phyloP scores from a whole-genome alignment of 2,797 vertebrate species.

The Telmatherina bonti region DNA sequence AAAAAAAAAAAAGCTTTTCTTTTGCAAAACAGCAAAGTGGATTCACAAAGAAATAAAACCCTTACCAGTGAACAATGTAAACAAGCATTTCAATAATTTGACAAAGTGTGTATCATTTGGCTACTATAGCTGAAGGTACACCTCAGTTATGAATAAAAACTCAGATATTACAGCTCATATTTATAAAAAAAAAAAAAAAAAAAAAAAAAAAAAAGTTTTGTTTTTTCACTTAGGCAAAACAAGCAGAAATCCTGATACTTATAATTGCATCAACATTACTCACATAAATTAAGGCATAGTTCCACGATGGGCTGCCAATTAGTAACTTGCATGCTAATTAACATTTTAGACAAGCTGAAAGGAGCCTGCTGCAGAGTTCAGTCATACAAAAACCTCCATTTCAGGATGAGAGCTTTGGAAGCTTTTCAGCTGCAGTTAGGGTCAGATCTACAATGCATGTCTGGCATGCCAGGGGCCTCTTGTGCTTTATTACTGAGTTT shows the following conservation, averaged over 20 bases:
- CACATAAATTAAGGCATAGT: neutral
- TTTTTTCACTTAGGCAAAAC: neutral
- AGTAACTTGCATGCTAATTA: conserved; percentile 28
- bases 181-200: neutral
- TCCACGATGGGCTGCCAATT: conserved; percentile 28
- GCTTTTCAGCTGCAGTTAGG: conserved; percentile 11
- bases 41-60: neutral
- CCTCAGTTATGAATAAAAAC: neutral
- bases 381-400: conserved; percentile 22
- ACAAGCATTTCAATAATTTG: neutral
- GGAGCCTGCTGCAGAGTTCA: conserved; percentile 13
- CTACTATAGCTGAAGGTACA: neutral
- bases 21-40: too few relatives aligned
- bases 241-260: too few relatives aligned
- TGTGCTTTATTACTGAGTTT: conserved; percentile 21
- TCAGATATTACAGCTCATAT: too few relatives aligned
- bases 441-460: conserved; percentile 29
- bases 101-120: neutral
- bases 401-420: conserved; percentile 29
- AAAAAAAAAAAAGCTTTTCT: too few relatives aligned
- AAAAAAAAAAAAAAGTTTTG: neutral
- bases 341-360: conserved; percentile 36
- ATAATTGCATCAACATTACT: neutral
- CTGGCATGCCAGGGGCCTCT: conserved; percentile 17
- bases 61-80: neutral